Conservation (phyloP, 2,888 invertebrate genomes). For the Crioceris asparagi region DNA sequence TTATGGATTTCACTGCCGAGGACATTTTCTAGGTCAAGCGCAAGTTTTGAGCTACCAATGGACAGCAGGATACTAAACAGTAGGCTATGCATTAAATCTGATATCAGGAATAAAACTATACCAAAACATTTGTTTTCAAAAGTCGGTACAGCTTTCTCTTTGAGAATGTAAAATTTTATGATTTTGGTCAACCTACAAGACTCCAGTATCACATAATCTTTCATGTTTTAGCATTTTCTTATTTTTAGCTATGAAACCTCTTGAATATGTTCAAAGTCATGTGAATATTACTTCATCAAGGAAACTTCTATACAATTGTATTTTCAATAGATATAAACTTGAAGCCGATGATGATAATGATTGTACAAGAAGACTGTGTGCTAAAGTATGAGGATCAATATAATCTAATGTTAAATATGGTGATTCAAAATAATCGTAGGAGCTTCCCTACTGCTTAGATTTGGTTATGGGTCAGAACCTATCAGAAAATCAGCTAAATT, state of each 20-base stretch:
- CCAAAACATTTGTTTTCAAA: too few species aligned
- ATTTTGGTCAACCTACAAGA: too few species aligned
- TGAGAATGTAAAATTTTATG: too few species aligned
- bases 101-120: too few species aligned
- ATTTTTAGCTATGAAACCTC: constrained; percentile 51
- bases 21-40: constrained; percentile 62
- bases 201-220: too few species aligned
- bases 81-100: too few species aligned
- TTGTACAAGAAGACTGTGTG: constrained; percentile 35
- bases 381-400: constrained; percentile 34
- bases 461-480: constrained; percentile 57
- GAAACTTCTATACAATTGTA: constrained; percentile 45
- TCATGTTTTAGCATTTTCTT: too few species aligned
- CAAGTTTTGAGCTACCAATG: constrained; percentile 65
- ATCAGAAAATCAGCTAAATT: constrained; percentile 38
- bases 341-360: constrained; percentile 29
- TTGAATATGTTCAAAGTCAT: constrained; percentile 59
- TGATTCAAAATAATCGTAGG: constrained; percentile 34
- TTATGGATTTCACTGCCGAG: constrained; percentile 59
- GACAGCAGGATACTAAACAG: constrained; percentile 46
- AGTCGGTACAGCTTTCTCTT: too few species aligned
- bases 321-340: constrained; percentile 40
- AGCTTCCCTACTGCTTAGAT: constrained; percentile 44
- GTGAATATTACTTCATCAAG: constrained; percentile 52
- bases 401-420: background rate